A percentile compares a stretch with the other conserved stretches of the same genome.
Conservation (phyloP, 2,888 invertebrate genomes). For the Notodonta ziczac region DNA sequence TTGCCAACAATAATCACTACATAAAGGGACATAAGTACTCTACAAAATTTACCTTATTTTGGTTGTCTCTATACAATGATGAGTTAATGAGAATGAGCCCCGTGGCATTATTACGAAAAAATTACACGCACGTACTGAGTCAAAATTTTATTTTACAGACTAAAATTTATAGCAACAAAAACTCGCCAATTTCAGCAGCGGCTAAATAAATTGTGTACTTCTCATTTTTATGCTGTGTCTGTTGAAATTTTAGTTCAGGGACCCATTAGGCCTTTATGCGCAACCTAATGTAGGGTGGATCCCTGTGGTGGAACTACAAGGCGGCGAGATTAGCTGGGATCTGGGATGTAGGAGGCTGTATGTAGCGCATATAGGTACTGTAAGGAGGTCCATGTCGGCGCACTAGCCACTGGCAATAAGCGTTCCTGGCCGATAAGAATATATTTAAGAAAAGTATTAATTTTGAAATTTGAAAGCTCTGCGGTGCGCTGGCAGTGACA, state of each 20-base stretch:
- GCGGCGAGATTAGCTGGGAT: slow-evolving; percentile 28
- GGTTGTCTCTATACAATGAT: too few relatives aligned
- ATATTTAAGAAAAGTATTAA: too few relatives aligned
- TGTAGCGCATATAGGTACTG: background rate
- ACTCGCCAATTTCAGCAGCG: background rate
- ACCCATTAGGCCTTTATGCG: slow-evolving; percentile 26
- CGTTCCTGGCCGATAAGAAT: too few relatives aligned
- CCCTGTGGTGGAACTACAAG: slow-evolving; percentile 27
- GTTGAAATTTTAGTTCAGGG: slow-evolving; percentile 24
- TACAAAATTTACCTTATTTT: too few relatives aligned
- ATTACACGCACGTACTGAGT: background rate
- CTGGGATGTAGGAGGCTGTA: background rate
- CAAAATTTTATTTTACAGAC: background rate
- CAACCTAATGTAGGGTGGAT: slow-evolving; percentile 33
- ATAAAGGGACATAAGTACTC: too few relatives aligned
- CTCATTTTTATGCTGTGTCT: slow-evolving; percentile 5
- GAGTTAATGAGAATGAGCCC: too few relatives aligned
- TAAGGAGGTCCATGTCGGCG: too few relatives aligned
- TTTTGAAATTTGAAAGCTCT: too few relatives aligned
- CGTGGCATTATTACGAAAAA: too few relatives aligned
- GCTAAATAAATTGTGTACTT: background rate
- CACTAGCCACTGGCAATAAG: too few relatives aligned
- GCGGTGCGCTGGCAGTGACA: too few relatives aligned
- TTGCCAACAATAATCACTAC: too few relatives aligned
- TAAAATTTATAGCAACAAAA: background rate